Evolutionary conservation across 2,113 vertebrate species (phyloP), one percentile per base, ranked within the genome.

Genomic region (Hyaena hyaena): DNA sequence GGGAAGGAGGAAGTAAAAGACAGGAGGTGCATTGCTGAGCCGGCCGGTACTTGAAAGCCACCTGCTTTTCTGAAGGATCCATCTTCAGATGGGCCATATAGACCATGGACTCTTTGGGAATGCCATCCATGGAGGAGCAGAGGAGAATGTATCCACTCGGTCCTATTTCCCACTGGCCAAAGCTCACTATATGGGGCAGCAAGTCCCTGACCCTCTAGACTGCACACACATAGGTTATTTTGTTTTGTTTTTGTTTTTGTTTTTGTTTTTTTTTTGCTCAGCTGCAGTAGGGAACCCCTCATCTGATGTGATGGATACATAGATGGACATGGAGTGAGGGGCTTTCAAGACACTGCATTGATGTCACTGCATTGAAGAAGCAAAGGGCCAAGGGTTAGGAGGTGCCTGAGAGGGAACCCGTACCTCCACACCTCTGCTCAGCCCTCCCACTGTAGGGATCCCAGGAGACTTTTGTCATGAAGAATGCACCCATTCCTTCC

Each of bases 111-210:
- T 21, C 35, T 15, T 45, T 5, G 1, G 31, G 9, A 28, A 15
- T 9, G 0, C 33, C n/a, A 19, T 33, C 55, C 7, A 0, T 1
- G 17, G 15, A 1, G 21, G 45, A 8, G 5, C 4, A 0, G 5
- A 28, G 35, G n/a, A 55, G n/a, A 66, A 14, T 19, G 8, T n/a
- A 1, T 16, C 28, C 31, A n/a, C 10, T 23, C 10, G 48, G 3
- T 76, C 87, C 87, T 43, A 4, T 24, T 28, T 76, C 58, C 7
- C 24, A 8, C 1, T 24, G 65, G 53, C 17, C 33, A 39, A 45
- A 5, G 50, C 33, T 63, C 12, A 11, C 85, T 2, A 0, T 39
- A 8, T 2, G 33, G 39, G n/a, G 4, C 61, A 77, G 35, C 7
- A 24, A 63, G 24, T 31, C 17, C 17, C 9, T 7, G 1, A 11